Evolutionary conservation across 2,113 vertebrate species (phyloP).

Genomic region (Plecotus auritus): DNA sequence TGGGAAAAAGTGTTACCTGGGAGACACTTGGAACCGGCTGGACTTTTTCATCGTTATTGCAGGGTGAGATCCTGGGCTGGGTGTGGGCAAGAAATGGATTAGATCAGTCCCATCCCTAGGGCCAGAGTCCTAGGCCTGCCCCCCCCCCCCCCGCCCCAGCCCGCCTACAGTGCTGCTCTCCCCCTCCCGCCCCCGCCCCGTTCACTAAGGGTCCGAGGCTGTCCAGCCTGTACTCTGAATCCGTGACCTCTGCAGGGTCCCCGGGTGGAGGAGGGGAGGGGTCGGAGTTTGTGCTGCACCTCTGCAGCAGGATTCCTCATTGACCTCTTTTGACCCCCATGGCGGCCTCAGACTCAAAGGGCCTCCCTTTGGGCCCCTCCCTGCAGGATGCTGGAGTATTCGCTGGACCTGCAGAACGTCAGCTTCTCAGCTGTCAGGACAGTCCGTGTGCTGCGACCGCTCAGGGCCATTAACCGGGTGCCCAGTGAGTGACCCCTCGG

Average conservation of each 20-base stretch:
- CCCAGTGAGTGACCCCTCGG: conserved; percentile 88
- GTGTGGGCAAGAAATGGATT: not conserved
- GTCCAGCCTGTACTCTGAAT: not conserved
- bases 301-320: not conserved
- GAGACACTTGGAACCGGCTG: conserved; percentile 98
- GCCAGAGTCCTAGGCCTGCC: not conserved
- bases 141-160: rapidly evolving
- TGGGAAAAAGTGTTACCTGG: conserved; percentile 98
- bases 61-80: conserved; percentile 83
- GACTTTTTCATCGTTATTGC: conserved; percentile 99
- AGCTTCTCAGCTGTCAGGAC: conserved; percentile 97
- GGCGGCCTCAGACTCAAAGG: conserved; percentile 58
- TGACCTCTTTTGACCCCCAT: not conserved
- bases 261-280: not conserved
- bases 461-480: conserved; percentile 98
- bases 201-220: not conserved
- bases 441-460: conserved; percentile 94
- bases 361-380: conserved; percentile 53
- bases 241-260: not conserved
- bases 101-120: not conserved
- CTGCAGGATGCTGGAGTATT: conserved; percentile 97
- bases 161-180: not conserved
- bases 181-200: not conserved
- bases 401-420: conserved; percentile 97
- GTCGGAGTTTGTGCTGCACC: not conserved